These are phyloP conservation scores for Betta splendens DNA, from an alignment of 2,797 vertebrate species.

Conservation along the genomic window DNA sequence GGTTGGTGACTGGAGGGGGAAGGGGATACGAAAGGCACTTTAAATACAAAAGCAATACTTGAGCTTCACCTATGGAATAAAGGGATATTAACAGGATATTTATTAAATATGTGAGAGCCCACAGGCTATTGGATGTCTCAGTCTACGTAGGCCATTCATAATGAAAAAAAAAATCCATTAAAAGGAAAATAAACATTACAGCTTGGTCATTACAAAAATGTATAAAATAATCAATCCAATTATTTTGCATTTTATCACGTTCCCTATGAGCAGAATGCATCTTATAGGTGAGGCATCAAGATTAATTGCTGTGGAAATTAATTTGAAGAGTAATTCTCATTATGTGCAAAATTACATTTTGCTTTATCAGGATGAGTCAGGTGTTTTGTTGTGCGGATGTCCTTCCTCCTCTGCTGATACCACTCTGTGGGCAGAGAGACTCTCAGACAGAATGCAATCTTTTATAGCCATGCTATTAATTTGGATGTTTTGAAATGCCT, in stretches of 20 bases:
- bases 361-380: conserved; percentile 74
- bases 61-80: conserved; percentile 55
- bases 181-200: conserved; percentile 56
- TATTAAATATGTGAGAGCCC: conserved; percentile 63
- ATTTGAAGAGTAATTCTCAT: conserved; percentile 77
- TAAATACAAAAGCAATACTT: conserved; percentile 55
- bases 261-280: conserved; percentile 60
- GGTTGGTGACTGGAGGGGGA: conserved; percentile 36
- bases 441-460: conserved; percentile 56
- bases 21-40: conserved; percentile 42
- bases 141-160: conserved; percentile 52
- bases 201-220: conserved; percentile 67
- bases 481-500: conserved; percentile 59
- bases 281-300: conserved; percentile 70
- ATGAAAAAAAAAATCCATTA: conserved; percentile 65
- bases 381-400: conserved; percentile 48
- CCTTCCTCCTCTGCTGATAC: conserved; percentile 25
- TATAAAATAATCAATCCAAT: conserved; percentile 75
- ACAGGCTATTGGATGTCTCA: conserved; percentile 49
- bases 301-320: conserved; percentile 78
- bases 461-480: conserved; percentile 60
- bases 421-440: conserved; percentile 30
- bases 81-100: conserved; percentile 70
- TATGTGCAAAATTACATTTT: conserved; percentile 75
- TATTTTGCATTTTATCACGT: conserved; percentile 78